Percentiles rank a stretch among this genome's conserved stretches.
phyloP scores from a whole-genome alignment of 1,140 invertebrate species.

The roundworm (Caenorhabditis elegans) region WBcel235 BX284606.5:4660001-4660500 shows the following conservation, averaged over 20 bases:
- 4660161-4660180: conserved; percentile 40
- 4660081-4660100: neutral
- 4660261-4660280: conserved; percentile 32
- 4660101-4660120: neutral
- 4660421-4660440: too few species aligned
- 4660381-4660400: too few species aligned
- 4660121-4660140: too few species aligned
- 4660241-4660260: conserved; percentile 42
- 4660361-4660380: neutral
- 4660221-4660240: conserved; percentile 47
- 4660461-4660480: too few species aligned
- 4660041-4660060: neutral
- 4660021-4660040: too few species aligned
- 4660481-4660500: too few species aligned
- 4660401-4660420: too few species aligned
- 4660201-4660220: conserved; percentile 37
- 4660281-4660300: conserved; percentile 40
- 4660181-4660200: conserved; percentile 43
- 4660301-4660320: neutral
- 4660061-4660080: neutral
- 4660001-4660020: neutral
- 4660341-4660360: neutral
- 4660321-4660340: neutral
- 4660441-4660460: too few species aligned
- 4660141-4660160: conserved; percentile 39